Evolutionary conservation across 2,113 vertebrate genomes (phyloP).

Genomic region (Aythya baeri): DNA sequence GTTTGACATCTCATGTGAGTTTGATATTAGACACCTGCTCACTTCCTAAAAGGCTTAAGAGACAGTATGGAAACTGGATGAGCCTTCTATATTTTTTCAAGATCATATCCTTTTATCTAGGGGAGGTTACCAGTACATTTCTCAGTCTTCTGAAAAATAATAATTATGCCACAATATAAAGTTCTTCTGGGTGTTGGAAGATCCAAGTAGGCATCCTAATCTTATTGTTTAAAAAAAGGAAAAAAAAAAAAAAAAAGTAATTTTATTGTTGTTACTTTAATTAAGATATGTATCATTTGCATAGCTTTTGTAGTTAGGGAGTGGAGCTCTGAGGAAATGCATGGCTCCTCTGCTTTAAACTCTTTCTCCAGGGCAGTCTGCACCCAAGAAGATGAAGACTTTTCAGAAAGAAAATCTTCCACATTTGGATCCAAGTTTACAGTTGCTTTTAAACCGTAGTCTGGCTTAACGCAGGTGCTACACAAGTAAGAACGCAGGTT

Average conservation of each 20-base stretch:
- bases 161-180: background rate
- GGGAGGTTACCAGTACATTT: background rate
- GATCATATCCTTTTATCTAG: background rate
- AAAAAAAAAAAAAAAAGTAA: background rate
- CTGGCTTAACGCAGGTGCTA: background rate
- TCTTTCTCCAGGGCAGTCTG: background rate
- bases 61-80: background rate
- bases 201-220: background rate
- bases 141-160: constrained; percentile 24
- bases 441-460: background rate
- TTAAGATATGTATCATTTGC: background rate
- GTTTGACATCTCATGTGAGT: background rate
- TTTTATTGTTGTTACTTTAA: background rate
- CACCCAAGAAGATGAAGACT: background rate
- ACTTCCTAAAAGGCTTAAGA: background rate
- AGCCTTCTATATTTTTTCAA: background rate
- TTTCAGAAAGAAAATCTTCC: background rate
- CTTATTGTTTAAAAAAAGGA: background rate
- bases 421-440: background rate
- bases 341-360: background rate
- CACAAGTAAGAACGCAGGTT: background rate
- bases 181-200: background rate
- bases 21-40: constrained; percentile 12
- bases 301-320: background rate
- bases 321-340: background rate